These are phyloP conservation scores for Eutolmus rufibarbis DNA, from an alignment of 2,888 invertebrate genomes.

Conservation along the genomic window DNA sequence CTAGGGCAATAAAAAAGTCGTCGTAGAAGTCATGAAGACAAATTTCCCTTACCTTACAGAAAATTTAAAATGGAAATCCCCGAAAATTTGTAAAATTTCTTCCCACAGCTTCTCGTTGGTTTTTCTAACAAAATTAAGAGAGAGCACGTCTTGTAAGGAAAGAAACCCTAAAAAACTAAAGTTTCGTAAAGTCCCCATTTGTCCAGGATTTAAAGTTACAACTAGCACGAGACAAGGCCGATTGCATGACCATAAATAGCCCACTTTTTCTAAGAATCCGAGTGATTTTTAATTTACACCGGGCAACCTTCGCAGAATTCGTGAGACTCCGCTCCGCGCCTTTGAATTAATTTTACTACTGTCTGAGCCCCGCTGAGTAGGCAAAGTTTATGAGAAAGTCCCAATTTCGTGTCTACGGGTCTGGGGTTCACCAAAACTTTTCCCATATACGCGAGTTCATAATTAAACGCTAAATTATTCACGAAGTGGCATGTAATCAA, in stretches of 20 bases:
- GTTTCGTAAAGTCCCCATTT: neutral
- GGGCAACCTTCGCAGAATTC: neutral
- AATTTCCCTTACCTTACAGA: neutral
- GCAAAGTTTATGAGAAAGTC: neutral
- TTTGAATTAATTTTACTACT: neutral
- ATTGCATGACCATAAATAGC: neutral
- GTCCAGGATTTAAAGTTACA: neutral
- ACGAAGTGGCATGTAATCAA: slow-evolving; percentile 1
- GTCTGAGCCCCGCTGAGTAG: neutral
- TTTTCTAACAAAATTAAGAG: neutral
- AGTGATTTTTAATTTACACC: neutral
- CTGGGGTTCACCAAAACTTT: neutral
- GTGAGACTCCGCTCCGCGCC: neutral
- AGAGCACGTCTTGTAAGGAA: neutral
- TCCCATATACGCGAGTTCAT: slow-evolving; percentile 8
- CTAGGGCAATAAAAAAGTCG: neutral
- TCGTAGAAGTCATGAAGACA: neutral
- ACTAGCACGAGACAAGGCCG: neutral
- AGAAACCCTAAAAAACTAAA: neutral
- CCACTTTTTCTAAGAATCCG: neutral
- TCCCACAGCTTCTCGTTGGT: neutral
- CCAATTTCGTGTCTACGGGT: neutral
- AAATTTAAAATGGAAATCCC: neutral
- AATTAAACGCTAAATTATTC: slow-evolving; percentile 12
- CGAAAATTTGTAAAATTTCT: neutral